Evolutionary conservation across 2,797 vertebrate species (phyloP), one percentile per base, ranked within the genome.

Genomic region (Enteromius treurensis): DNA sequence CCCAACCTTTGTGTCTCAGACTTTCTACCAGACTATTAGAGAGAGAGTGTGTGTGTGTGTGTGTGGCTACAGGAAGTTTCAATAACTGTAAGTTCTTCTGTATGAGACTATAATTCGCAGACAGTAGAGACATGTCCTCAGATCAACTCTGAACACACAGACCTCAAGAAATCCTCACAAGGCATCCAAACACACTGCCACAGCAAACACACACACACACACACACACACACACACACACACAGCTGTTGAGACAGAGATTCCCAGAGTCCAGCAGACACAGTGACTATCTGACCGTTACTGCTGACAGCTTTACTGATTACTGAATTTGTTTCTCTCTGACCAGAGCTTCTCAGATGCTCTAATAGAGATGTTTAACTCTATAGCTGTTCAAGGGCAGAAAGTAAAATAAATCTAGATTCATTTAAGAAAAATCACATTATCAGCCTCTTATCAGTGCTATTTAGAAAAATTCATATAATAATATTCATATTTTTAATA

Each of bases 71-170:
- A 67, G 45, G 29, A 77, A 45, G 23, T 79, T 64, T 53, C 32
- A n/a, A 26, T 49, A 40, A 15, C 77, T 65, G 47, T 69, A 32
- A 80, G 60, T 75, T 37, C 14, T 74, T 26, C 40, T 65, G 26
- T 17, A 23, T 40, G 45, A 77, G 42, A 80, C 53, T 32, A 26
- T 65, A 51, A 77, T 53, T 82, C 70, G 23, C 13, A 3, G 3
- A 69, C n/a, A 37, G 26, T 10, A 70, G 47, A 62, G 42, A 53
- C 23, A 4, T 70, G 34, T 76, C 62, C 68, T 34, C 73, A 75
- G 23, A 1, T 82, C 77, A 74, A 67, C 58, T 67, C 67, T 75
- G 80, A 67, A 67, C 26, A 76, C 60, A 32, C 58, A 71, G 5
- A 42, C 15, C 29, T 29, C 26, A 51, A 73, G 45, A 73, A 73